Base-by-base conservation (phyloP, 2,113 vertebrate genomes). In the Boulengeromyrus knoepffleri region DNA sequence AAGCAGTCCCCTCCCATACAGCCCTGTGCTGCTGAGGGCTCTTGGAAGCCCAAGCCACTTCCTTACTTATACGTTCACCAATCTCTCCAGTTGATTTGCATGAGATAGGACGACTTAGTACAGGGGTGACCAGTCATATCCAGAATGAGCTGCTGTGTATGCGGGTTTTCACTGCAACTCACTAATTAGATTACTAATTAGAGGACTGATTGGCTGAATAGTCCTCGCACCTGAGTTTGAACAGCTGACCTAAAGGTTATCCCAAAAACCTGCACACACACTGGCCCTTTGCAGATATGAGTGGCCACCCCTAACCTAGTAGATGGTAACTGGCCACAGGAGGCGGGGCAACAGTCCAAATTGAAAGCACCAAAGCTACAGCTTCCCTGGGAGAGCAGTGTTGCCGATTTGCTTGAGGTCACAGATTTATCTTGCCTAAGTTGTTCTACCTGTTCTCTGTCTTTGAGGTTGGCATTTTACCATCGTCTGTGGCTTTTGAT, bases 41-140 rank as follows among this genome's bases (percentile, higher is more conserved):
- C n/a, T 77, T 4, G 45, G 74, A 39, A 91, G 46, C 21, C 50
- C 84, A 10, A 83, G 50, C 62, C 83, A 90, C 58, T 90, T 47
- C 36, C 46, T 91, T 47, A 77, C 36, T 17, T 90, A 53, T 31
- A 19, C 3, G 5, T 36, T 90, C 19, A 90, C 53, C 66, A 53
- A 21, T 50, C 52, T 62, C 53, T 90, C 85, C 88, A 89, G 12
- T 56, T 21, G 12, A 9, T 70, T 70, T 39, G 24, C 77, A 83
- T 62, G 74, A 21, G 58, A 56, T 56, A 56, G 19, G 53, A 56
- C 7, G 53, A 56, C 53, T 21, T 56, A 56, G 19, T 56, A 56
- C 53, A 21, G 5, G 53, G 53, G 53, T 56, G 52, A 53, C 1
- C 17, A 53, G 17, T 53, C 52, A 19, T 53, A 53, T 53, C 52